A percentile compares a stretch with the other conserved stretches of the same genome.
These are phyloP conservation scores for Cossypha caffra DNA, from an alignment of 2,797 vertebrate species.

Conservation along the genomic window DNA sequence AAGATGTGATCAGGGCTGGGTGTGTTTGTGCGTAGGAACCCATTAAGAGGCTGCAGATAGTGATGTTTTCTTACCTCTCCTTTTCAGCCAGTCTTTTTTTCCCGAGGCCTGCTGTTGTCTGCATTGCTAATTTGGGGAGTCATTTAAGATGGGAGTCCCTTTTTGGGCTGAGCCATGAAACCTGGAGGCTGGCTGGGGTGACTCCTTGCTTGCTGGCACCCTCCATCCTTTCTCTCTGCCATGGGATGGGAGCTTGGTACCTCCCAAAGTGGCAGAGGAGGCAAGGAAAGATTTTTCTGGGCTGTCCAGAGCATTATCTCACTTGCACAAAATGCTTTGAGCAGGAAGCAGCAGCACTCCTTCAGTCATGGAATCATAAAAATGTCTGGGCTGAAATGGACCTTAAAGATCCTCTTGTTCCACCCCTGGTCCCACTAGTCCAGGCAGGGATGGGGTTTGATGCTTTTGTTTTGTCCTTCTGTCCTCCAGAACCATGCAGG, in stretches of 20 bases:
- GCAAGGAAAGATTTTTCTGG: background rate
- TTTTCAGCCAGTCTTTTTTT: background rate
- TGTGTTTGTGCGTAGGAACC: conserved; percentile 29
- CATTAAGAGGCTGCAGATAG: background rate
- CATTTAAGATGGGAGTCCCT: background rate
- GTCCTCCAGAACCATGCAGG: background rate
- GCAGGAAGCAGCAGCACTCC: background rate
- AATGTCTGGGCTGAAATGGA: background rate
- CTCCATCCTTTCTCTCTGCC: background rate
- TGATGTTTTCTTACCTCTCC: background rate
- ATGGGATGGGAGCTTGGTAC: background rate
- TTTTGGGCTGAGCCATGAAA: background rate
- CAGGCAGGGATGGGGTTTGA: background rate
- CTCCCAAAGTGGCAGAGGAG: background rate
- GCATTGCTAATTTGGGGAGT: background rate
- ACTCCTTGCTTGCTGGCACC: background rate
- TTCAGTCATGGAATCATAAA: fast-evolving
- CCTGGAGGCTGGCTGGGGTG: background rate
- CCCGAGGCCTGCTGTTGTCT: background rate
- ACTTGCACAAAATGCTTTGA: background rate
- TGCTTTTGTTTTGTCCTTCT: background rate
- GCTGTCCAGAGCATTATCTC: background rate
- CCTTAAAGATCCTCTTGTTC: background rate
- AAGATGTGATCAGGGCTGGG: background rate
- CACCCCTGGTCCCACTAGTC: no score